phyloP scores from a whole-genome alignment of 2,888 invertebrate species.

The Fragum sueziense region DNA sequence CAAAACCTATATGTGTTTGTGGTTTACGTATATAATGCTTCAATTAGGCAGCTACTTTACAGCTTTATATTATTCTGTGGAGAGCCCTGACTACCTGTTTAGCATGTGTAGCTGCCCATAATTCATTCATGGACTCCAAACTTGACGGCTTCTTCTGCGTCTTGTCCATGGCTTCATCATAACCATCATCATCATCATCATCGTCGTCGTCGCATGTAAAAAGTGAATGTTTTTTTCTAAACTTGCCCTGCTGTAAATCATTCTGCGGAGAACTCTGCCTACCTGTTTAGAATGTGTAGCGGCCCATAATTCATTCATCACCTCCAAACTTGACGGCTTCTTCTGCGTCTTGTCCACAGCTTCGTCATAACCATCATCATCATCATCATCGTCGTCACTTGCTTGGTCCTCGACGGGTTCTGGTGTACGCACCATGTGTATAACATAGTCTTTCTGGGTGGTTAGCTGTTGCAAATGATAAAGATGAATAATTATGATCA shows the following conservation, averaged over 20 bases:
- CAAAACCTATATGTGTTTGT: no score
- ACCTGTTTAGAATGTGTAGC: conserved; percentile 92
- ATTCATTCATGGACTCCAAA: conserved; percentile 86
- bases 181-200: conserved; percentile 58
- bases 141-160: conserved; percentile 83
- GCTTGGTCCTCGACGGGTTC: conserved; percentile 81
- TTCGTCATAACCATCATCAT: conserved; percentile 29
- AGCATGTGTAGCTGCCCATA: conserved; percentile 91
- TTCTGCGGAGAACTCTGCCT: no score
- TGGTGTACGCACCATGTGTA: conserved; percentile 92
- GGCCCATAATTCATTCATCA: conserved; percentile 88
- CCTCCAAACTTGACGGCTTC: conserved; percentile 84
- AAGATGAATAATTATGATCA: no score
- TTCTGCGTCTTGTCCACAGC: conserved; percentile 81
- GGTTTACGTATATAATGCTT: no score
- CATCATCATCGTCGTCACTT: conserved; percentile 74
- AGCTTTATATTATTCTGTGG: no score
- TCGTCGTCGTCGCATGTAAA: conserved; percentile 64
- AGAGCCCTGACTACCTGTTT: conserved; percentile 87
- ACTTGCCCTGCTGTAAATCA: no score
- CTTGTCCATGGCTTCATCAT: conserved; percentile 75
- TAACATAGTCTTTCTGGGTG: conserved; percentile 88
- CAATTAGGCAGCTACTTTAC: no score
- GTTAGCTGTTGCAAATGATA: no score
- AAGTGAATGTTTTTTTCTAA: no score